Evolutionary conservation across 2,113 vertebrate genomes (phyloP), one percentile per base, ranked within the genome.

Genomic region (Ptilonorhynchus violaceus): DNA sequence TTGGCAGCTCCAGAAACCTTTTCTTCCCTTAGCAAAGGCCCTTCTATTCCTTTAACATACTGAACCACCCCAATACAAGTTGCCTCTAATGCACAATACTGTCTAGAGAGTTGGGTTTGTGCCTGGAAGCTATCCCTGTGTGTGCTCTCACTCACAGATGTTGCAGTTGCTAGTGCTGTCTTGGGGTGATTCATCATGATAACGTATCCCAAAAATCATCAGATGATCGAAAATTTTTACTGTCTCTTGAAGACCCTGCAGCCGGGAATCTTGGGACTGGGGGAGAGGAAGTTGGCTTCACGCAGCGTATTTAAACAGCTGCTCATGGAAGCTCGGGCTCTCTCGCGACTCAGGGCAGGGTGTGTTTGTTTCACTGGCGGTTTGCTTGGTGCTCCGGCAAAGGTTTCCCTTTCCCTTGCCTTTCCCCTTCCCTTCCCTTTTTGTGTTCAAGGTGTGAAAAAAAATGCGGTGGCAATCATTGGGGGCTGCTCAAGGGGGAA

Each of bases 321-420:
- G 23, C 6, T 6, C 15, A 56, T 10, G 11, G 5, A 33, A 28
- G 7, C 23, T 55, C 41, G 47, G 19, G 6, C 11, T 64, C 41
- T 7, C n/a, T 56, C n/a, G 28, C 0, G 0, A 28, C 30, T 56
- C 6, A 14, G 28, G 23, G 9, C 41, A 47, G 23, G 23, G 6
- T 47, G 15, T 63, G 14, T 53, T 73, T 44, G 10, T 55, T 46
- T 63, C 16, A 2, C 11, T 46, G 22, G 14, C 2, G 1, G 4
- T 16, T 62, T 4, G 0, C 10, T 44, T 6, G 7, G 13, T 27
- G 56, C 68, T 31, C 21, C 17, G 20, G 27, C 25, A 37, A 53
- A 23, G 12, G 24, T 21, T 39, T 46, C 1, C 37, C 37, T 39
- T 39, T 10, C 37, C 37, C 37, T 39, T 39, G 8, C 37, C 37